Evolutionary conservation across 2,888 invertebrate genomes (phyloP).

Genomic region (Monoplex corrugatus): DNA sequence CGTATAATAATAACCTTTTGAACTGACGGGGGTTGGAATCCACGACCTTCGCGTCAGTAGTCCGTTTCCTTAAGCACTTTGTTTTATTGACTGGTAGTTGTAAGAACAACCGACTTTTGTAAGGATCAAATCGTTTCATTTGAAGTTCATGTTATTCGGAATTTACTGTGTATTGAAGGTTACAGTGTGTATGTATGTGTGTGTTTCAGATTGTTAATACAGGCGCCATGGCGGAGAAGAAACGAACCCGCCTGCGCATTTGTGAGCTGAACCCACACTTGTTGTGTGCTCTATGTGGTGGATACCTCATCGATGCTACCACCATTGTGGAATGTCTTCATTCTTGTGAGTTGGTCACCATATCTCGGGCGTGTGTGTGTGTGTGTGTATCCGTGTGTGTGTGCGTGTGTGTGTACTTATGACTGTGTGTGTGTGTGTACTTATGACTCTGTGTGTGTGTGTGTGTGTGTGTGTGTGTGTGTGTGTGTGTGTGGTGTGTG

Average conservation of each 20-base stretch:
- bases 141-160: no score
- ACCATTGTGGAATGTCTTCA: constrained; percentile 98
- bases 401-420: not conserved
- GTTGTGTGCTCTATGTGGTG: constrained; percentile 94
- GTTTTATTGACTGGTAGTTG: no score
- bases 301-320: constrained; percentile 97
- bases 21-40: no score
- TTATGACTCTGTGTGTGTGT: not conserved
- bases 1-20: no score
- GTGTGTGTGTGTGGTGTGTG: not conserved
- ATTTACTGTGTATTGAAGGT: no score
- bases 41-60: no score
- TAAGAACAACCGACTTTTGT: no score
- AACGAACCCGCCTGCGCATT: constrained; percentile 68
- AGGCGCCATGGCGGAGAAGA: constrained; percentile 45
- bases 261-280: constrained; percentile 91
- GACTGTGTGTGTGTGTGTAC: not conserved
- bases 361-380: not conserved
- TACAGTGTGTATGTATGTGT: not conserved
- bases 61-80: no score
- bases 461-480: not conserved
- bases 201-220: not conserved
- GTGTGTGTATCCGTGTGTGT: no score
- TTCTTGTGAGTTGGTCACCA: constrained; percentile 88
- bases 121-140: no score